phyloP scores from a whole-genome alignment of 1,140 invertebrate species.

The Penaeus vannamei region DNA sequence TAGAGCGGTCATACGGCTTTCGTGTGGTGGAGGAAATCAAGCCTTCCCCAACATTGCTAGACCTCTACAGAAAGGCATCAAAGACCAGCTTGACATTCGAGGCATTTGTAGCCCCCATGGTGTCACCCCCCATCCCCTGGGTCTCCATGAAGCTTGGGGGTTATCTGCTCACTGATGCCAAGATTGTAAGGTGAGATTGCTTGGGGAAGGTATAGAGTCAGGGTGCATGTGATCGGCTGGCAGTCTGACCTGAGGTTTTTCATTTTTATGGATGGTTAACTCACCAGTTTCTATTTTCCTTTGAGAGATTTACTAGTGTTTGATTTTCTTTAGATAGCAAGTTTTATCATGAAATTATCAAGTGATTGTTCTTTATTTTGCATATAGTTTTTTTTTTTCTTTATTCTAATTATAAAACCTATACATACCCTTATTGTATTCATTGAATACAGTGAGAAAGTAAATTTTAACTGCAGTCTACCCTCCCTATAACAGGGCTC shows the following conservation, averaged over 20 bases:
- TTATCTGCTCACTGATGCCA: constrained; percentile 81
- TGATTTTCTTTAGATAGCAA: too few relatives aligned
- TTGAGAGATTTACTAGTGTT: too few relatives aligned
- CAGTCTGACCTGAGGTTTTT: neutral
- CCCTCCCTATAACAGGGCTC: too few relatives aligned
- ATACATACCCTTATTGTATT: too few relatives aligned
- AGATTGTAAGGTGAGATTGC: constrained; percentile 76
- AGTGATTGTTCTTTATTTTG: neutral
- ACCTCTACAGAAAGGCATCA: constrained; percentile 79
- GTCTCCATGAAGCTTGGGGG: constrained; percentile 79
- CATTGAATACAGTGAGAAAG: too few relatives aligned
- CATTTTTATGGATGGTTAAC: neutral
- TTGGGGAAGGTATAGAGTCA: too few relatives aligned
- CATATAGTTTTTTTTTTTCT: too few relatives aligned
- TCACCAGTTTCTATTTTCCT: too few relatives aligned
- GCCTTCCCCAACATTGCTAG: constrained; percentile 83
- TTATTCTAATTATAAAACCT: too few relatives aligned
- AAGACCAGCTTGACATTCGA: constrained; percentile 75
- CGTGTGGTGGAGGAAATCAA: constrained; percentile 84
- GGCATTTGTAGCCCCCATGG: constrained; percentile 80
- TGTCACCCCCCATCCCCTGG: constrained; percentile 89
- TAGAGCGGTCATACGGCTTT: constrained; percentile 81
- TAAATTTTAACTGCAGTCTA: too few relatives aligned
- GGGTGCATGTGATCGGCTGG: too few relatives aligned
- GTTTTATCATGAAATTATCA: neutral